Base-by-base conservation (phyloP, 1,140 invertebrate species). In the Drosophila pandora region DNA sequence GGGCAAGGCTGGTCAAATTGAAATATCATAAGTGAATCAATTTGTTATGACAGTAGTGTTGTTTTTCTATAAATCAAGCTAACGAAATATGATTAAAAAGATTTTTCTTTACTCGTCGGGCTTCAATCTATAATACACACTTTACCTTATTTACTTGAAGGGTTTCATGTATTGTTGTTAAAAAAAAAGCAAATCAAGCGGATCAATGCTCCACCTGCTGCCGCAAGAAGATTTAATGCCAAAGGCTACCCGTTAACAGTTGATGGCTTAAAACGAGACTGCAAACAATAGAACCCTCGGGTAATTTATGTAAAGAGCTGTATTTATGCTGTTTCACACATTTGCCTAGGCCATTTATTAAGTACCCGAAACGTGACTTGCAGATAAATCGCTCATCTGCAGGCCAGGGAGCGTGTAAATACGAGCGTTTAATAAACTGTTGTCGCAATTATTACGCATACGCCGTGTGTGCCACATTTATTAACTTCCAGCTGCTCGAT, bases 391-490 rank as follows among this genome's bases (percentile, higher is more conserved):
- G 68, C 34, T 49, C 50, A 49, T 56, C 71, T 50, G 71, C 61
- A 34, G 54, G 39, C 53, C 53, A 45, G 22, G 53, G 32, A 49
- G 61, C 53, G 60, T 75, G 71, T 75, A 75, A 75, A 75, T 74
- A 79, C 77, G 62, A 57, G 43, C 76, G 43, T 79, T 79, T 75
- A 79, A 79, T 79, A 79, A 69, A 70, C 57, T 79, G 68, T 30
- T 70, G 37, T 39, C 54, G 56, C 49, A 76, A 76, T 76, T 70
- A 76, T 79, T 79, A 61, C 60, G 47, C 75, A 79, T 79, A 78
- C 68, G 57, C 61, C 54, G 54, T 59, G 58, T 68, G 55, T 47
- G 41, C 32, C 39, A 41, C 60, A 75, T 75, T 75, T 70, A 75
- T 75, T 75, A 75, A 75, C 47, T 78, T 55, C 37, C 75, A 74